A percentile compares a stretch with the other conserved stretches of the same genome.
These are phyloP conservation scores for Perccottus glenii DNA, from an alignment of 2,113 vertebrate species.

Conservation along the genomic window DNA sequence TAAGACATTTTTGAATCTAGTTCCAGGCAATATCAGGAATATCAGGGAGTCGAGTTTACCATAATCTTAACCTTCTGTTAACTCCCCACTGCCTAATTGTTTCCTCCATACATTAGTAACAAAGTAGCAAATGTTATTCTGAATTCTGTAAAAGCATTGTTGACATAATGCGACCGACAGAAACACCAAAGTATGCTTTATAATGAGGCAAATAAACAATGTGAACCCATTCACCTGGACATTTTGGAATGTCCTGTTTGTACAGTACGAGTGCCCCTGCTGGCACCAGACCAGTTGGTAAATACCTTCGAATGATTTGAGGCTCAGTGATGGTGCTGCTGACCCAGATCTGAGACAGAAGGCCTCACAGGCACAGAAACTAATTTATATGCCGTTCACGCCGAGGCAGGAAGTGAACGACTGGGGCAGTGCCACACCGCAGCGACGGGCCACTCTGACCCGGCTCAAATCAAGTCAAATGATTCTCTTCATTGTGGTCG, in stretches of 20 bases:
- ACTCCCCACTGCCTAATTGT: too few species aligned
- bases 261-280: constrained; percentile 14
- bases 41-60: too few species aligned
- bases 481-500: constrained; percentile 25
- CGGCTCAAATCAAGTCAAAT: constrained; percentile 19
- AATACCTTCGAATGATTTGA: constrained; percentile 38
- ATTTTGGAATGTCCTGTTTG: background rate
- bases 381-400: constrained; percentile 48
- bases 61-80: too few species aligned
- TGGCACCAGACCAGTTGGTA: constrained; percentile 47
- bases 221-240: constrained; percentile 1
- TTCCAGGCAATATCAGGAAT: too few species aligned
- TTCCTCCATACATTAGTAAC: too few species aligned
- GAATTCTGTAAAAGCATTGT: background rate
- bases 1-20: too few species aligned
- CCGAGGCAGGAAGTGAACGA: constrained; percentile 26
- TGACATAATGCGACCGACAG: constrained; percentile 1
- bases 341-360: constrained; percentile 56
- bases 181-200: background rate
- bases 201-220: too few species aligned
- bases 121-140: too few species aligned
- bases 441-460: constrained; percentile 20
- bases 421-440: constrained; percentile 37
- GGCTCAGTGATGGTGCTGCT: constrained; percentile 24
- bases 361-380: constrained; percentile 45